Evolutionary conservation across 2,888 invertebrate genomes (phyloP), one percentile per base, ranked within the genome.

Genomic region (Cheilosia scutellata): DNA sequence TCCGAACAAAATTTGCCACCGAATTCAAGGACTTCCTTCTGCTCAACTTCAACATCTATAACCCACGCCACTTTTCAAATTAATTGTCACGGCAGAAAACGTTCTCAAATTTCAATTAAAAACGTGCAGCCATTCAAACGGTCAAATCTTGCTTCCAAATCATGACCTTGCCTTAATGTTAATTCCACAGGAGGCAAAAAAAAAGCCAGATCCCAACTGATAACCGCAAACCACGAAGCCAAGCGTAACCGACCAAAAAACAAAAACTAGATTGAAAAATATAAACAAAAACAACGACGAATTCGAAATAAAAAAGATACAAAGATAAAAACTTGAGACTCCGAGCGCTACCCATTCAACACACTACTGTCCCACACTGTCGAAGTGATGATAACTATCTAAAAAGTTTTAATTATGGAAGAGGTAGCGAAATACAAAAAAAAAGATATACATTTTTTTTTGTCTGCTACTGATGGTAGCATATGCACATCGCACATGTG

Each of bases 391-490:
- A 83, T 87, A 79, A 72, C 65, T 47, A 79, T 87, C 79, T 83
- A 20, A 78, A 20, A 82, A 83, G 70, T 79, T 87, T 87, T 87
- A 83, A 83, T 87, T 83, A 83, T 87, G 79, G 83, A 83, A 79
- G 75, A 76, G 78, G 76, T 82, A 79, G 79, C 66, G 65, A 49
- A 37, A 37, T 37, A 37, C 37, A 37, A 37, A 11, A 37, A 11
- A 5, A 82, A 60, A 80, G 55, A 70, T 55, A 49, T 40, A 42
- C 31, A 37, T 2, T 25, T 13, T 74, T 29, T 20, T 25, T 2
- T 31, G 62, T 27, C 47, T 76, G 66, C 71, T 68, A 66, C 80
- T 51, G 55, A 29, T 63, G 53, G 62, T 58, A 66, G 66, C 53
- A 60, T 77, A 77, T 66, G 47, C 47, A 42, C 42, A 42, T 37